Percentiles rank a stretch among this genome's conserved stretches.
Evolutionary conservation across 2,797 vertebrate genomes (phyloP).

Genomic region (Sebastes minor): DNA sequence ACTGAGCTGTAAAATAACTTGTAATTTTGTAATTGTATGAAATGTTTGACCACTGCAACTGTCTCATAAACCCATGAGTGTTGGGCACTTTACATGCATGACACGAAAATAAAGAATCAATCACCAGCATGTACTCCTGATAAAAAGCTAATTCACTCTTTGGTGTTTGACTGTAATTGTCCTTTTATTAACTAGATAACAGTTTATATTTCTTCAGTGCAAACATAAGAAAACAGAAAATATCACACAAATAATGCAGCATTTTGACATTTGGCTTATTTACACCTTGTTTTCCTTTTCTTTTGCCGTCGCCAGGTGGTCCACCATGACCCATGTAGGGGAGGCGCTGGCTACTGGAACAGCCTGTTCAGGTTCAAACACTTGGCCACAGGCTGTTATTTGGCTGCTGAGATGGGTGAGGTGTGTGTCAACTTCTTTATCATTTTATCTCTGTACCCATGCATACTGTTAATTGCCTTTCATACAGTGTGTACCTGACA

Average conservation of each 20-base stretch:
- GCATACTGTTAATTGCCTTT: not conserved
- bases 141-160: not conserved
- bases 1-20: not conserved
- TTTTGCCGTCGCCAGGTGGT: slow-evolving; percentile 86
- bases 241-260: not conserved
- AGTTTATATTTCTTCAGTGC: not conserved
- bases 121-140: not conserved
- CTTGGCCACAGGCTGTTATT: slow-evolving; percentile 95
- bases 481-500: not conserved
- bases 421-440: slow-evolving; percentile 50
- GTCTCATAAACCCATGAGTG: too few species aligned
- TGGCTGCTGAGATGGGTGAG: slow-evolving; percentile 94
- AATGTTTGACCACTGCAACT: too few species aligned
- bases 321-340: slow-evolving; percentile 96
- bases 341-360: slow-evolving; percentile 98
- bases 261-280: not conserved
- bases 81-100: too few species aligned
- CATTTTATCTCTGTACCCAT: not conserved
- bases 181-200: not conserved
- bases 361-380: slow-evolving; percentile 99
- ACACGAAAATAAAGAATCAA: too few species aligned
- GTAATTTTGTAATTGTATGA: not conserved
- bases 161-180: not conserved
- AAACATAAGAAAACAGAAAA: not conserved
- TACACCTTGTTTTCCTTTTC: not conserved